A percentile compares a stretch with the other conserved stretches of the same genome.
Evolutionary conservation across 2,113 vertebrate genomes (phyloP).

Genomic region (Pelobates fuscus): DNA sequence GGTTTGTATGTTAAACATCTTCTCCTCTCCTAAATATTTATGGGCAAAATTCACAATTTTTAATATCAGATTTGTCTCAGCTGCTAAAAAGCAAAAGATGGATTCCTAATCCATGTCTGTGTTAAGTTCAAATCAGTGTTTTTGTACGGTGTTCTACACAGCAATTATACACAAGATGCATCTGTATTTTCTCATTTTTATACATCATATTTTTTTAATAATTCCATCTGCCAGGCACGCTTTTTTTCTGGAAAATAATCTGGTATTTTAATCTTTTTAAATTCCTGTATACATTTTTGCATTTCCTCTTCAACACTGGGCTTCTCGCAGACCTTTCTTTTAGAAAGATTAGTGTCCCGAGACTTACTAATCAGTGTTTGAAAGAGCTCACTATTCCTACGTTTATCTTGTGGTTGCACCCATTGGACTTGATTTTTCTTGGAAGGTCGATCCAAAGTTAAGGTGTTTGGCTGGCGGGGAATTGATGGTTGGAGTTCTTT

Average conservation of each 20-base stretch:
- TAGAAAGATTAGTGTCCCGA: conserved; percentile 79
- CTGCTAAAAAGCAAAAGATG: background rate
- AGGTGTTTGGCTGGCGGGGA: conserved; percentile 77
- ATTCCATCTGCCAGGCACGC: conserved; percentile 87
- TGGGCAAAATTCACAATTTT: conserved; percentile 51
- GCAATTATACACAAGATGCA: conserved; percentile 44
- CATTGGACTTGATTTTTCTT: conserved; percentile 81
- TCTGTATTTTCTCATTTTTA: conserved; percentile 60
- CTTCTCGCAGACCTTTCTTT: conserved; percentile 84
- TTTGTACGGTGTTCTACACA: conserved; percentile 52
- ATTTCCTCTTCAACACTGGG: conserved; percentile 84
- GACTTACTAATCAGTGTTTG: conserved; percentile 85
- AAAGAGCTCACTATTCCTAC: conserved; percentile 90
- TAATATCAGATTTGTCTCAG: conserved; percentile 53
- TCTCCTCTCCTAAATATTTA: conserved; percentile 47
- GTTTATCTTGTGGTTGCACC: conserved; percentile 82
- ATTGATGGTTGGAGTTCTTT: conserved; percentile 68
- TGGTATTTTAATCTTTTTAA: conserved; percentile 86
- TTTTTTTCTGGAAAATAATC: conserved; percentile 85
- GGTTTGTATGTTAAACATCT: conserved; percentile 45
- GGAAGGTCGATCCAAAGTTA: conserved; percentile 81
- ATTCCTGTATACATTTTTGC: conserved; percentile 89
- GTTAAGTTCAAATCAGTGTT: background rate
- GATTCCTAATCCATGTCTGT: background rate
- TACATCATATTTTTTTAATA: conserved; percentile 85